Conservation (phyloP, 2,888 invertebrate species). For the Litoditis marina region DNA sequence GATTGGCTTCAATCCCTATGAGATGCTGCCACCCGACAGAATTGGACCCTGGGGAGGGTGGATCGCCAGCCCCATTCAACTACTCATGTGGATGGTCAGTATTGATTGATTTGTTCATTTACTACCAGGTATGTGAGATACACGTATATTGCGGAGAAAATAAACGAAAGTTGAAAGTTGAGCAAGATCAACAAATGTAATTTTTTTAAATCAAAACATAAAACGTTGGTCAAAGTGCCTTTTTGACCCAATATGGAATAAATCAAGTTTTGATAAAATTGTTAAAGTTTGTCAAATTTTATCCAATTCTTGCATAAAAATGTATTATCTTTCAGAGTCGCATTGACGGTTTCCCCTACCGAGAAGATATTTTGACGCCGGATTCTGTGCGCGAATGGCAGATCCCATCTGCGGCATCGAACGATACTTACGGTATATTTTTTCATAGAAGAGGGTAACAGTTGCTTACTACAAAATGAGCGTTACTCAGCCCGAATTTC, state of each 20-base stretch:
- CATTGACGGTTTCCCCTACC: conserved; percentile 49
- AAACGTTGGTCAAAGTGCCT: no score
- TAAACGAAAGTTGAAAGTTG: no score
- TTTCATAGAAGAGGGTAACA: neutral
- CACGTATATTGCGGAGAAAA: no score
- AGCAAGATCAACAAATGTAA: no score
- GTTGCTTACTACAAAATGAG: no score
- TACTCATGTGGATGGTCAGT: conserved; percentile 51
- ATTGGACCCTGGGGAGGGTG: conserved; percentile 62
- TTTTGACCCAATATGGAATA: no score
- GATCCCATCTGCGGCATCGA: conserved; percentile 51
- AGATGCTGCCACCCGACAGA: conserved; percentile 56
- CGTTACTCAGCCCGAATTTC: no score
- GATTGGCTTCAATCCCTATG: conserved; percentile 60
- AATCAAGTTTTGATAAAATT: neutral
- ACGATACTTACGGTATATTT: conserved; percentile 58
- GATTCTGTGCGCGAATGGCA: conserved; percentile 43
- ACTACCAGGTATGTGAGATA: no score
- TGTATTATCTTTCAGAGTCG: conserved; percentile 30
- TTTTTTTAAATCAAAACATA: no score
- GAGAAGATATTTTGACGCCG: conserved; percentile 49
- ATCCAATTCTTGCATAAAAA: neutral
- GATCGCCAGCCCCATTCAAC: conserved; percentile 60
- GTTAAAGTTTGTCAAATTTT: neutral
- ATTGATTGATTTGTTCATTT: neutral